These are phyloP conservation scores for Bilobella aurantiaca DNA, from an alignment of 1,140 invertebrate genomes.

Conservation along the genomic window DNA sequence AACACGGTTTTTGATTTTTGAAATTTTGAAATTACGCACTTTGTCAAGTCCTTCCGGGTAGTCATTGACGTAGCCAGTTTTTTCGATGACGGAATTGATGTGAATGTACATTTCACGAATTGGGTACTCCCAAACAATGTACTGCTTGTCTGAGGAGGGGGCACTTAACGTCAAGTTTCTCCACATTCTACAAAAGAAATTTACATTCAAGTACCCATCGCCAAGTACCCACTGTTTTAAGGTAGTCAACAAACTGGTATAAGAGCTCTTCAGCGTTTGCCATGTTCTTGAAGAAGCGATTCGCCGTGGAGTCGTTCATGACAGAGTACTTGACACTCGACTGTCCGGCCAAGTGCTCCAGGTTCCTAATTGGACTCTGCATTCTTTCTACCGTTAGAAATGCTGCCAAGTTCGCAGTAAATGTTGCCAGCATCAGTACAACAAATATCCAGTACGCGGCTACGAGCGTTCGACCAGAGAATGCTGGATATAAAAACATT, in stretches of 20 bases:
- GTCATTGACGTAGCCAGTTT: constrained; percentile 56
- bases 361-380: constrained; percentile 77
- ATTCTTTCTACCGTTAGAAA: constrained; percentile 83
- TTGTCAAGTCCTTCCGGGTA: constrained; percentile 62
- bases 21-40: constrained; percentile 37
- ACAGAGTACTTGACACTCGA: constrained; percentile 88
- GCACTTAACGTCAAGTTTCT: constrained; percentile 71
- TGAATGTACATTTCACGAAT: constrained; percentile 81
- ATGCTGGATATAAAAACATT: constrained; percentile 70
- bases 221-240: too few species aligned
- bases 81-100: constrained; percentile 69
- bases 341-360: constrained; percentile 75
- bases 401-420: constrained; percentile 84
- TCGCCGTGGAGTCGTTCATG: constrained; percentile 60
- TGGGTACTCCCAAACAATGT: constrained; percentile 81
- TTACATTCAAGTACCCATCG: too few species aligned
- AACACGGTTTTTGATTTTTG: constrained; percentile 1
- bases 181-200: constrained; percentile 64
- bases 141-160: constrained; percentile 50
- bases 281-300: constrained; percentile 84
- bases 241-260: constrained; percentile 65
- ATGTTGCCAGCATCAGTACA: constrained; percentile 83
- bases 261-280: constrained; percentile 77
- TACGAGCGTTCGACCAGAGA: constrained; percentile 70
- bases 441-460: constrained; percentile 90